Evolutionary conservation across 1,140 invertebrate genomes (phyloP).

Genomic region (Drosophila persimilis): DNA sequence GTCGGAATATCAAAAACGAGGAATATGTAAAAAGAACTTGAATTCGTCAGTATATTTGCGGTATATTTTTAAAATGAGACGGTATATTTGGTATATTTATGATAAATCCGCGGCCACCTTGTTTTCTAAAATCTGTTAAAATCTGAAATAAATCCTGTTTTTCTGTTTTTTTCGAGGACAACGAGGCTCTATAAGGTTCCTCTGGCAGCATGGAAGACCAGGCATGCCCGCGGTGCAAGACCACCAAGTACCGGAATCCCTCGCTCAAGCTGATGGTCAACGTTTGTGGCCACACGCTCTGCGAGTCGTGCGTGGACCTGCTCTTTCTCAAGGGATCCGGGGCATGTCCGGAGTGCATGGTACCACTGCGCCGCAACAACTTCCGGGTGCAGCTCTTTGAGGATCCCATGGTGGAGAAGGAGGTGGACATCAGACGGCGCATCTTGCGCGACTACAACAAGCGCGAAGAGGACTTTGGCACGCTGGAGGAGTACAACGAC

Average conservation of each 20-base stretch:
- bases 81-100: too few relatives aligned
- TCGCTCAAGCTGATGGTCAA: conserved; percentile 99
- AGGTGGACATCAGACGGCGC: conserved; percentile 96
- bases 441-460: conserved; percentile 96
- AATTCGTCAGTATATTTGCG: too few relatives aligned
- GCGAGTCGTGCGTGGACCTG: conserved; percentile 88
- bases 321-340: conserved; percentile 90
- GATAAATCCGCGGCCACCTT: too few relatives aligned
- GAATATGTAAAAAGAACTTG: too few relatives aligned
- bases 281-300: conserved; percentile 98
- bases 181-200: neutral
- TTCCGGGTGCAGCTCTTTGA: conserved; percentile 98
- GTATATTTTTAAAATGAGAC: too few relatives aligned
- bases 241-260: conserved; percentile 98
- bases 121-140: neutral
- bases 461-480: conserved; percentile 94
- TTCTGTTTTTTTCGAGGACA: neutral
- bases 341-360: conserved; percentile 95
- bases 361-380: conserved; percentile 93
- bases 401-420: conserved; percentile 97
- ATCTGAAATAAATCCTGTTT: neutral
- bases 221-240: conserved; percentile 98
- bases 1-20: too few relatives aligned
- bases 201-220: conserved; percentile 90
- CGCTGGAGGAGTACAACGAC: conserved; percentile 94